phyloP scores from a whole-genome alignment of 2,888 invertebrate genomes.

The Agrochola macilenta region DNA sequence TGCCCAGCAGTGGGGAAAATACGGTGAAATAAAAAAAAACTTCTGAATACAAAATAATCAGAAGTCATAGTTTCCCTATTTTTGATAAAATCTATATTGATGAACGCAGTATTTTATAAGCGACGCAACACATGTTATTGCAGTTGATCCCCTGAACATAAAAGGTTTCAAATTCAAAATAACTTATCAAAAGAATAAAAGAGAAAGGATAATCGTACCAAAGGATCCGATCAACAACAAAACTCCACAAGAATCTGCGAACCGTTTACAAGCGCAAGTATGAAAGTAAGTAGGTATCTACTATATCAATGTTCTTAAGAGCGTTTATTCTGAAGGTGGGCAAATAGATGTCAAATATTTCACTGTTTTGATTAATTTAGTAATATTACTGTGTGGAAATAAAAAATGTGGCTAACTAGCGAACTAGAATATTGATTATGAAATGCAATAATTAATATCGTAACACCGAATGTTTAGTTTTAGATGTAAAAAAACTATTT shows the following conservation, averaged over 20 bases:
- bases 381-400: no score
- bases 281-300: neutral
- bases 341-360: no score
- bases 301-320: neutral
- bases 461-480: no score
- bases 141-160: neutral
- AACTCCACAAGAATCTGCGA: neutral
- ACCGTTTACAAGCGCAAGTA: slow-evolving; percentile 9
- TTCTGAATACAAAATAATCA: neutral
- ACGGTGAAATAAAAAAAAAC: neutral
- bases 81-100: neutral
- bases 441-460: no score
- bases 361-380: no score
- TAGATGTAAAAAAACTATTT: no score
- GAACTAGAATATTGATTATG: no score
- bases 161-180: neutral
- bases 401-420: no score
- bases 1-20: neutral
- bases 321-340: no score
- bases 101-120: neutral
- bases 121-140: neutral
- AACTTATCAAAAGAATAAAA: neutral
- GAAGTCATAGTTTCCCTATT: neutral
- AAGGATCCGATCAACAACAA: neutral
- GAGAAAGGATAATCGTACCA: neutral